A percentile compares a stretch with the other conserved stretches of the same genome.
Evolutionary conservation across 2,888 invertebrate species (phyloP).

Genomic region (Lycaena phlaeas): DNA sequence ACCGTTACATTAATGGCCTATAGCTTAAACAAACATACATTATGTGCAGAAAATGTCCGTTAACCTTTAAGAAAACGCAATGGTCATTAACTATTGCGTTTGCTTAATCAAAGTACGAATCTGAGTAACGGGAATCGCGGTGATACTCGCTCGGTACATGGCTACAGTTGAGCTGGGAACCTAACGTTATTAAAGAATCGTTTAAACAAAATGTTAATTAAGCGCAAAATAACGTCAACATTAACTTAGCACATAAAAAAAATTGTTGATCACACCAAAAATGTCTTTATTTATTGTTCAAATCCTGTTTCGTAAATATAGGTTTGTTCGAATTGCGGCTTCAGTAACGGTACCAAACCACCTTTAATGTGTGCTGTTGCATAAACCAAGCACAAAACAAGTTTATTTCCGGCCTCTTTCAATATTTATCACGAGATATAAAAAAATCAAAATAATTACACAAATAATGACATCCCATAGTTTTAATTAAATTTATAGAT

Average conservation of each 20-base stretch:
- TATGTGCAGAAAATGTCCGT: neutral
- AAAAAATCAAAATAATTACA: slow-evolving; percentile 24
- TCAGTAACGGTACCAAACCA: slow-evolving; percentile 52
- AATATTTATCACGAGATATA: slow-evolving; percentile 42
- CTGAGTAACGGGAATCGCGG: slow-evolving; percentile 14
- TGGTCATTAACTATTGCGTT: slow-evolving; percentile 17
- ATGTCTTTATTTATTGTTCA: slow-evolving; percentile 10
- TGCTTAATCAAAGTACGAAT: slow-evolving; percentile 18
- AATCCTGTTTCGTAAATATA: slow-evolving; percentile 28
- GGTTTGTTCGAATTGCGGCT: slow-evolving; percentile 38
- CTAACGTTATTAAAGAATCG: neutral
- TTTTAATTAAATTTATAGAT: too few relatives aligned
- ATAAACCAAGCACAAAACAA: slow-evolving; percentile 37
- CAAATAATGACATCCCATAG: too few relatives aligned
- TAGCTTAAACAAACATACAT: neutral
- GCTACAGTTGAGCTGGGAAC: neutral
- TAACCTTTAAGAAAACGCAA: neutral
- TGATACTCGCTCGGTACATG: slow-evolving; percentile 2
- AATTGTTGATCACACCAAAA: neutral
- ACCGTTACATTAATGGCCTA: too few relatives aligned
- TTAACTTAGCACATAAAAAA: neutral
- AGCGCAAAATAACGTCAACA: neutral
- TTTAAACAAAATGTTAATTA: neutral
- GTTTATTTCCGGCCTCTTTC: slow-evolving; percentile 48
- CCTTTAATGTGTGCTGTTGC: slow-evolving; percentile 45